A percentile compares a stretch with the other conserved stretches of the same genome.
phyloP scores from a whole-genome alignment of 1,140 invertebrate genomes.

The Adoxophyes honmai region DNA sequence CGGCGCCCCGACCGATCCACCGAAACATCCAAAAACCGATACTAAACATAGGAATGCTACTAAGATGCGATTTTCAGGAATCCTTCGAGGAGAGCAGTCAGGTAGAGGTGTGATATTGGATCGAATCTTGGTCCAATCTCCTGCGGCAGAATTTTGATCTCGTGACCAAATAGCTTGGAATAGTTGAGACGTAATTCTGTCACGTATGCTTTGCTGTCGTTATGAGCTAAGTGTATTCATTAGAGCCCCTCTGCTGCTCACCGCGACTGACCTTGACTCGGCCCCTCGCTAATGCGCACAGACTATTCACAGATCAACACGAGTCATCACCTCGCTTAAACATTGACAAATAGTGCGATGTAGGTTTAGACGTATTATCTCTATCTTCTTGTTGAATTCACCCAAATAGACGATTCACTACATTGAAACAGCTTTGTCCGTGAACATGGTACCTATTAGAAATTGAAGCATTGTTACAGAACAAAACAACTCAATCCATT shows the following conservation, averaged over 20 bases:
- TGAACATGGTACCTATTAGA: slow-evolving; percentile 7
- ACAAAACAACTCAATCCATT: slow-evolving; percentile 35
- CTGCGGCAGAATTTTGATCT: not conserved
- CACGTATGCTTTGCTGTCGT: slow-evolving; percentile 10
- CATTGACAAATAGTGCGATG: not conserved
- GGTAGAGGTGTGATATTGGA: slow-evolving; percentile 4
- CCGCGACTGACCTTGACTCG: slow-evolving; percentile 20
- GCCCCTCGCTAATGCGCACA: not conserved
- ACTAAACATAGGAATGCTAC: slow-evolving; percentile 39
- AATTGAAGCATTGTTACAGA: slow-evolving; percentile 20
- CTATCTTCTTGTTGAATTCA: not conserved
- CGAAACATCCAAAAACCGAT: slow-evolving; percentile 41
- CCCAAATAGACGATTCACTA: not conserved
- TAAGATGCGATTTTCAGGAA: slow-evolving; percentile 46
- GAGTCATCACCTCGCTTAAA: not conserved
- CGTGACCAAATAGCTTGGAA: not conserved
- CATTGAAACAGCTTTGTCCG: not conserved
- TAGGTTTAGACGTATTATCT: too few relatives aligned
- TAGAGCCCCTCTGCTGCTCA: slow-evolving; percentile 21
- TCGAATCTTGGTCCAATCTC: not conserved
- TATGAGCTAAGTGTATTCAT: slow-evolving; percentile 26
- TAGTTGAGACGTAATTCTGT: not conserved
- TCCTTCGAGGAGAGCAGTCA: slow-evolving; percentile 4
- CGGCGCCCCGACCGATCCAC: slow-evolving; percentile 37
- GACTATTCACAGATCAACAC: slow-evolving; percentile 1